Base-by-base conservation (phyloP, 2,113 vertebrate genomes). In the Marmota monax region DNA sequence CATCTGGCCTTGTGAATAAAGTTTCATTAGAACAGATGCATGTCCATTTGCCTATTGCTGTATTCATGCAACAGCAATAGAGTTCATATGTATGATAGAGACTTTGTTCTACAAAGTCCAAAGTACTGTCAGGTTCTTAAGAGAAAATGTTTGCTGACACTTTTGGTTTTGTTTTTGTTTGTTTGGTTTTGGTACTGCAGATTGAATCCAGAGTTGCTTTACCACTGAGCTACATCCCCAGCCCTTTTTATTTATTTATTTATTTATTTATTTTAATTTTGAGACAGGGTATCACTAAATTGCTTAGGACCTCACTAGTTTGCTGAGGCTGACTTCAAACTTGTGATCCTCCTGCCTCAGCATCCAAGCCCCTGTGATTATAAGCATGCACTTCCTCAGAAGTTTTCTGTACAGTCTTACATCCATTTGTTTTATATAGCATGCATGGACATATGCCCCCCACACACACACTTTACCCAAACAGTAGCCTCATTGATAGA, bases 1-100 rank as follows among this genome's bases (percentile, higher is more conserved):
- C 25, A 83, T 80, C 79, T 84, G 39, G 77, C 89, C 78, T 93
- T 72, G 2, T 84, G 65, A 89, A 58, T 92, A 48, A 79, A 83
- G 22, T 77, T 78, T 78, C n/a, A 51, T 63, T 51, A 78, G 63
- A 78, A 72, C 51, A 88, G 37, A 83, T 92, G 32, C 48, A 77
- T 37, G 7, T 13, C 11, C 25, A 83, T 76, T 92, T 73, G 20
- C 32, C 25, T 77, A 34, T 58, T 74, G n/a, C 20, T 70, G 39
- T 16, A 25, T 88, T 84, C 51, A 37, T 84, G 58, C 34, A 73
- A 25, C 7, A 73, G 37, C 3, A 2, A 2, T 93, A 84, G 37
- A 82, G 29, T 87, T 65, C 69, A 17, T 48, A 80, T 63, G 39
- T 34, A 78, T 86, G 51, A 27, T 18, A 70, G 16, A 86, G 42